phyloP scores from a whole-genome alignment of 2,888 invertebrate species.

The Timema cristinae region DNA sequence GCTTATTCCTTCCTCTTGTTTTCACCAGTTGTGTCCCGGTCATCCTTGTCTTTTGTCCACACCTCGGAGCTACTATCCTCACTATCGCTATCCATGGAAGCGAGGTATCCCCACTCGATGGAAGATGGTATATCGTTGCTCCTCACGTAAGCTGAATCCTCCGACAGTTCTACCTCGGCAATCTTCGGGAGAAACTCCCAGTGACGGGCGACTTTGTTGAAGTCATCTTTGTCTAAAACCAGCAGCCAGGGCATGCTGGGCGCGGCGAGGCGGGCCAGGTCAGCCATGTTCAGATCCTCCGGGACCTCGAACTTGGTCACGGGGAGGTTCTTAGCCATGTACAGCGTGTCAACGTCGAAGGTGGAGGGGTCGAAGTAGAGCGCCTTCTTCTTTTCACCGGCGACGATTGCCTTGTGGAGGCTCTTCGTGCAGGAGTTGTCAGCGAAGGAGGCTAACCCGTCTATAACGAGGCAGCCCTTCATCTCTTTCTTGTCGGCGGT shows the following conservation, averaged over 20 bases:
- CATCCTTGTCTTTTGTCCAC: too few relatives aligned
- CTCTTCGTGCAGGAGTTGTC: neutral
- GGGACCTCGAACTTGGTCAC: neutral
- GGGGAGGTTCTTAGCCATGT: neutral
- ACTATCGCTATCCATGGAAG: too few relatives aligned
- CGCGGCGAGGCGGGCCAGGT: constrained; percentile 6
- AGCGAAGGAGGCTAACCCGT: neutral
- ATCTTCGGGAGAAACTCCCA: too few relatives aligned
- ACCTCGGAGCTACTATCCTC: too few relatives aligned
- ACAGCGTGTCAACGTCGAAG: neutral
- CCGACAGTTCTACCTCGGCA: too few relatives aligned
- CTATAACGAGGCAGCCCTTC: neutral
- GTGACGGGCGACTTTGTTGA: neutral
- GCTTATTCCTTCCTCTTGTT: too few relatives aligned
- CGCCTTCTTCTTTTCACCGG: constrained; percentile 1
- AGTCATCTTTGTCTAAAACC: neutral
- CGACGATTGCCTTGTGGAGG: constrained; percentile 2
- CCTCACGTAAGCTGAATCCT: too few relatives aligned
- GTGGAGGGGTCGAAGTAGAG: neutral
- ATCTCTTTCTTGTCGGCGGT: neutral
- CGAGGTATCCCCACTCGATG: too few relatives aligned
- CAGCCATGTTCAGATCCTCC: neutral
- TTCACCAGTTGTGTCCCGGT: too few relatives aligned
- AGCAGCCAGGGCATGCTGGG: constrained; percentile 1
- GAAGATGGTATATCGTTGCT: too few relatives aligned